These are phyloP conservation scores for Antennarius striatus DNA, from an alignment of 2,113 vertebrate genomes.

Conservation along the genomic window DNA sequence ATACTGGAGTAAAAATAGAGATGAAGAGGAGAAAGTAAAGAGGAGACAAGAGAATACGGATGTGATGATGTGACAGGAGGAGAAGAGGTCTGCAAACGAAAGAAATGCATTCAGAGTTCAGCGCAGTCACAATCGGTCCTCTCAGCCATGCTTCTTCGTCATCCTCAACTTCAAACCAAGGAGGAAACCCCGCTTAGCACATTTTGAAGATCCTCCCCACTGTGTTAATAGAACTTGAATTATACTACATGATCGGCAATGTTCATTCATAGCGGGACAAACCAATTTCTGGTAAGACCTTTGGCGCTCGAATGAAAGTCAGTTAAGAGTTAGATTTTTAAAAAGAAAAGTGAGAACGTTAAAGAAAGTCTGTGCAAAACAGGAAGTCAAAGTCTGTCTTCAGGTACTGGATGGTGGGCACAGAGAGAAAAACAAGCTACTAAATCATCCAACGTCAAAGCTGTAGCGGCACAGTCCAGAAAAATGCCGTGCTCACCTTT, in stretches of 20 bases:
- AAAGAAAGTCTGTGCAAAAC: neutral
- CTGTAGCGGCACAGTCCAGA: constrained; percentile 12
- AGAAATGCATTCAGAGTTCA: constrained; percentile 8
- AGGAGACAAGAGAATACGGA: constrained; percentile 31
- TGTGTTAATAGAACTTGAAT: constrained; percentile 11
- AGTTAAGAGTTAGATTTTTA: no score
- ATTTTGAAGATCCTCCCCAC: constrained; percentile 19
- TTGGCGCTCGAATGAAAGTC: no score
- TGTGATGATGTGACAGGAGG: constrained; percentile 30
- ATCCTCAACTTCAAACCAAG: neutral
- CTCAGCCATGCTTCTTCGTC: constrained; percentile 1
- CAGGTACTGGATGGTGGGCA: constrained; percentile 4
- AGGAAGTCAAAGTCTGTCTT: constrained; percentile 7
- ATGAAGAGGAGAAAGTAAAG: constrained; percentile 46
- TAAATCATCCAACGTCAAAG: constrained; percentile 9
- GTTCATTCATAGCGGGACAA: neutral
- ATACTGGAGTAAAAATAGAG: constrained; percentile 24
- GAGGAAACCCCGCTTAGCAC: constrained; percentile 13
- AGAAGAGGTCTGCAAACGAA: constrained; percentile 4
- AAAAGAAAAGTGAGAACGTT: no score
- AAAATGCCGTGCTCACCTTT: constrained; percentile 70
- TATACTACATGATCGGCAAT: neutral
- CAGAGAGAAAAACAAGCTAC: constrained; percentile 12
- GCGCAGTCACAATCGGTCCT: constrained; percentile 23
- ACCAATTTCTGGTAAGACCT: no score